These are phyloP conservation scores for Sphenodon punctatus DNA, from an alignment of 2,797 vertebrate genomes.

Conservation along the genomic window DNA sequence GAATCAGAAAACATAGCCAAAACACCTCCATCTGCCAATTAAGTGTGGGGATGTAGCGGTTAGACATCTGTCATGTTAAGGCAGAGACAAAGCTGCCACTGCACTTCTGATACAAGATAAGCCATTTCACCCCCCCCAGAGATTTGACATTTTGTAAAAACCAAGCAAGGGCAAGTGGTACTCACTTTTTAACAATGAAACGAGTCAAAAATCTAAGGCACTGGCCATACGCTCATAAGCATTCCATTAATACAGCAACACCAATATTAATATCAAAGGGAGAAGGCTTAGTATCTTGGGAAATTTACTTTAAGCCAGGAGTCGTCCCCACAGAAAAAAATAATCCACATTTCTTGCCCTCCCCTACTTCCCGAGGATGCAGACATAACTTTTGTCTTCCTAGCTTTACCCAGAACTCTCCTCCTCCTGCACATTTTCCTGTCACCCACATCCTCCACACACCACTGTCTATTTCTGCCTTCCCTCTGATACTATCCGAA, in stretches of 20 bases:
- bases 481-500: too few species aligned
- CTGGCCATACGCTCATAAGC: not conserved
- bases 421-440: not conserved
- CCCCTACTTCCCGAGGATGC: not conserved
- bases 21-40: constrained; percentile 69
- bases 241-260: not conserved
- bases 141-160: constrained; percentile 3
- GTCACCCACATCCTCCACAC: too few species aligned
- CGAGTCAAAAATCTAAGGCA: too few species aligned
- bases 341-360: too few species aligned
- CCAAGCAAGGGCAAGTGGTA: not conserved
- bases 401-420: rapidly evolving
- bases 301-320: too few species aligned
- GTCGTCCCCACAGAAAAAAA: too few species aligned
- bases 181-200: not conserved
- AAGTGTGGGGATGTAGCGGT: constrained; percentile 58
- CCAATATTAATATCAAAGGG: not conserved
- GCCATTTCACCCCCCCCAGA: constrained; percentile 50
- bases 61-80: constrained; percentile 69
- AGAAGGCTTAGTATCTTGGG: too few species aligned
- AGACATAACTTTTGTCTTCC: not conserved
- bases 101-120: constrained; percentile 53
- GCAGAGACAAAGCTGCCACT: constrained; percentile 57
- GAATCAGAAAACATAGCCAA: constrained; percentile 49
- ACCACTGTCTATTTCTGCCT: not conserved